Evolutionary conservation across 2,113 vertebrate genomes (phyloP).

Genomic region (Sinocyclocheilus anshuiensis): DNA sequence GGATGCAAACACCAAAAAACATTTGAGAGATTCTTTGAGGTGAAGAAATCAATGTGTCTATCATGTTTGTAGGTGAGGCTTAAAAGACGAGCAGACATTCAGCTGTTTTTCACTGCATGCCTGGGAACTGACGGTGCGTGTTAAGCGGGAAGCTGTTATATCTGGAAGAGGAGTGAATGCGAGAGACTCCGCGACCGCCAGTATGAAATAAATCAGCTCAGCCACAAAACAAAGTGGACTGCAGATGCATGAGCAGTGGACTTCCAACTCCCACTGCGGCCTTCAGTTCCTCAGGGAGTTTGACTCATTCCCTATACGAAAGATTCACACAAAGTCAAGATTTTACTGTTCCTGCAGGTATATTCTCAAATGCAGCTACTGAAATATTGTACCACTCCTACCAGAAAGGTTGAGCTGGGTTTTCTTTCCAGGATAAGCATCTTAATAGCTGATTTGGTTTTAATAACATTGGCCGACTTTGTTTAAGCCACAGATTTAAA

Average conservation of each 20-base stretch:
- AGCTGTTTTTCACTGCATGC: conserved; percentile 45
- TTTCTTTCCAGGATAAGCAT: conserved; percentile 22
- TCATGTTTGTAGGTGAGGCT: conserved; percentile 13
- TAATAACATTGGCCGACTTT: background rate
- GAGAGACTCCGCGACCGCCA: conserved; percentile 58
- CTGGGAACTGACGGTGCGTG: conserved; percentile 58
- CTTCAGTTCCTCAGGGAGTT: conserved; percentile 27
- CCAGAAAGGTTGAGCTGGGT: background rate
- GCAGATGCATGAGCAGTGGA: conserved; percentile 3
- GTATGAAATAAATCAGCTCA: conserved; percentile 52
- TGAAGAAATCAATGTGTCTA: background rate
- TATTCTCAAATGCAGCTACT: background rate
- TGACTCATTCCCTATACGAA: background rate
- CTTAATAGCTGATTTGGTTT: background rate
- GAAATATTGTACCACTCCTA: background rate
- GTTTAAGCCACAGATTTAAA: background rate
- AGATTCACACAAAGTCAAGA: background rate
- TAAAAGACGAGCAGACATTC: background rate
- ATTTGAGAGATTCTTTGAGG: background rate
- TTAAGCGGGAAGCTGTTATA: conserved; percentile 43
- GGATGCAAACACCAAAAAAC: background rate
- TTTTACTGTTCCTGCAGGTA: background rate
- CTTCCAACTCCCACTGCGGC: conserved; percentile 29
- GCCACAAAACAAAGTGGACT: conserved; percentile 42
- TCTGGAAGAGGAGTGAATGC: conserved; percentile 48